Evolutionary conservation across 2,113 vertebrate species (phyloP), one percentile per base, ranked within the genome.

Genomic region (Laticauda laticaudata): DNA sequence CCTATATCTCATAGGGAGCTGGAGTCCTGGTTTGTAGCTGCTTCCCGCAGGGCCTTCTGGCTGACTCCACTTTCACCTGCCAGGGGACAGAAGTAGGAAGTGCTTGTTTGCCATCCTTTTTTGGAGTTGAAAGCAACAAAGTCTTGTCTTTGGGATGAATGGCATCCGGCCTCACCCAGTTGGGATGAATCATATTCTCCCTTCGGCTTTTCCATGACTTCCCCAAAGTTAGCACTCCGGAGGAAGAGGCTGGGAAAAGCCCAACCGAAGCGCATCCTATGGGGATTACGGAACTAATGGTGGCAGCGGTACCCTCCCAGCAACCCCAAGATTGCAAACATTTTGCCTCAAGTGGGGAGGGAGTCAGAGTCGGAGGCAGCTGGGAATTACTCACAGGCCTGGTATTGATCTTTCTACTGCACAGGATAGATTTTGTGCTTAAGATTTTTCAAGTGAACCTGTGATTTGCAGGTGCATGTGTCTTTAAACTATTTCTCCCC

Each of bases 151-250:
- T 5, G 48, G 1, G 15, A 29, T 56, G 90, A 89, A 69, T 39
- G 34, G 45, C 7, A 14, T 64, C 5, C 9, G 57, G 81, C 57
- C 59, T 87, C 88, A 54, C 87, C 48, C 56, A 43, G 29, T 26
- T 51, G 18, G 48, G 3, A 6, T 94, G 91, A 94, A 34, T 94
- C 91, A 94, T 81, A 43, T 21, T 43, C 75, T 20, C 75, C 59
- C 43, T 26, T n/a, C 21, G 26, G 9, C 20, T 86, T 29, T 90
- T 24, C 23, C 51, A 69, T 34, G 11, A 12, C 64, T 11, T 45
- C 64, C 34, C 57, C 54, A 51, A 90, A 56, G 92, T 89, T 6
- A 21, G 34, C 1, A 1, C 55, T 51, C 6, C 6, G 9, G 54
- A 54, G 57, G 45, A 93, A 64, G 56, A 54, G 45, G 39, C 34